Evolutionary conservation across 2,797 vertebrate genomes (phyloP).

Genomic region (Xenentodon cancila): DNA sequence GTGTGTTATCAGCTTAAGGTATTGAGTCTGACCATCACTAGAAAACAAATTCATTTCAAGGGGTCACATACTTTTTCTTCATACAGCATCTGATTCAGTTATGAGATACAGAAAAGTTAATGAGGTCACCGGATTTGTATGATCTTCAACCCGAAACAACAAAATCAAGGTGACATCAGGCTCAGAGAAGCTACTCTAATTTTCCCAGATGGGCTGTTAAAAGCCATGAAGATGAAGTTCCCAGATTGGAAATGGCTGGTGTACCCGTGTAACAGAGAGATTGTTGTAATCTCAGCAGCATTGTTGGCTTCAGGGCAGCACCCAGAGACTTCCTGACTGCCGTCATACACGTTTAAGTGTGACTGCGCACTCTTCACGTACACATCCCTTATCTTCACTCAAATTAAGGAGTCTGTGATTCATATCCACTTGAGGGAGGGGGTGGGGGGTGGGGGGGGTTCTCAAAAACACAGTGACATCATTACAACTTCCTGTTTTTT

Average conservation of each 20-base stretch:
- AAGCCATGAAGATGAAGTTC: slow-evolving; percentile 51
- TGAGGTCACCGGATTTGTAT: slow-evolving; percentile 36
- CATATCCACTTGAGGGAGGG: slow-evolving; percentile 57
- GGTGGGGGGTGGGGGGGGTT: slow-evolving; percentile 7
- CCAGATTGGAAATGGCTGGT: slow-evolving; percentile 60
- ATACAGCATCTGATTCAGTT: slow-evolving; percentile 11
- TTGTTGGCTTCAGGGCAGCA: slow-evolving; percentile 58
- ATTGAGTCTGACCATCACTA: no score
- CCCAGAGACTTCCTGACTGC: slow-evolving; percentile 66
- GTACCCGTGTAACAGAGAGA: slow-evolving; percentile 60
- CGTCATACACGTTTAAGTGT: slow-evolving; percentile 46
- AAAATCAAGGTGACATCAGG: slow-evolving; percentile 41
- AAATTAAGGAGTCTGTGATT: slow-evolving; percentile 66
- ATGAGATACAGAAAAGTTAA: slow-evolving; percentile 7
- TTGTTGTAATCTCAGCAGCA: slow-evolving; percentile 54
- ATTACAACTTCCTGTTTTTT: slow-evolving; percentile 82
- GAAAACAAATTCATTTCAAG: not conserved
- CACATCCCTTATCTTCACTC: slow-evolving; percentile 49
- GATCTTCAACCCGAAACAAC: slow-evolving; percentile 43
- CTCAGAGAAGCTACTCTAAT: slow-evolving; percentile 34
- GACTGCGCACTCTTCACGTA: slow-evolving; percentile 24
- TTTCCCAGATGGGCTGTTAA: slow-evolving; percentile 56
- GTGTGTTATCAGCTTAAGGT: no score
- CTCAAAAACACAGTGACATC: slow-evolving; percentile 76
- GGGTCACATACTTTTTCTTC: not conserved